Base-by-base conservation (phyloP, 2,888 invertebrate species). In the Latrodectus elegans region DNA sequence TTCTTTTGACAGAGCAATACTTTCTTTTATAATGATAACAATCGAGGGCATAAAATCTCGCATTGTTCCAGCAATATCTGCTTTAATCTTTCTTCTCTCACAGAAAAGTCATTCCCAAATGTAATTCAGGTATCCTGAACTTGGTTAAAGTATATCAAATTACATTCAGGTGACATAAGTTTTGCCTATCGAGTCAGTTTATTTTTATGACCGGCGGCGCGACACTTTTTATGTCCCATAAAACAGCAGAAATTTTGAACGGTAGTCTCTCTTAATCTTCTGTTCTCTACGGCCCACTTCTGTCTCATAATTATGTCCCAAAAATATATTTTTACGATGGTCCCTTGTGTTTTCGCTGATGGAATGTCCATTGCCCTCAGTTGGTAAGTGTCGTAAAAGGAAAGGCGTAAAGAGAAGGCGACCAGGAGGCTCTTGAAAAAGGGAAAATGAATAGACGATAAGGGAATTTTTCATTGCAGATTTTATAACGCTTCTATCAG, bases 281-380 rank as follows among this genome's bases (percentile, higher is more conserved):
- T 60, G 52, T 53, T 74, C 77, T 65, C 64, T 17, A 49, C 49
- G 80, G 65, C 14, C 75, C 49, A 74, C 82, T 82, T 55, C 67
- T 17, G 67, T 17, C n/a, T 49, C 67, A 26, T 79, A 85, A 86
- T 81, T 86, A 81, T 73, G 72, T 64, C 49, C n/a, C 67, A 38
- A 38, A 53, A 73, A 77, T 70, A 85, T 86, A 77, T 86, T 86
- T 86, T 86, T 86, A 86, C 72, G 76, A 80, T 76, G 77, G 76
- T 80, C 72, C 80, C 86, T 86, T 77, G 76, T 86, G 81, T 86
- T 86, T 68, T 75, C 74, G 74, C 73, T 68, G 73, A 68, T 82
- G 73, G 73, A 68, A 82, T 68, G 73, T 75, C 51, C 72, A 64
- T 11, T 11, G 67, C 70, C 71, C 11, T 65, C 17, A 67, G 82